A percentile compares a stretch with the other conserved stretches of the same genome.
Evolutionary conservation across 2,797 vertebrate genomes (phyloP).

Genomic region (Microtus californicus): DNA sequence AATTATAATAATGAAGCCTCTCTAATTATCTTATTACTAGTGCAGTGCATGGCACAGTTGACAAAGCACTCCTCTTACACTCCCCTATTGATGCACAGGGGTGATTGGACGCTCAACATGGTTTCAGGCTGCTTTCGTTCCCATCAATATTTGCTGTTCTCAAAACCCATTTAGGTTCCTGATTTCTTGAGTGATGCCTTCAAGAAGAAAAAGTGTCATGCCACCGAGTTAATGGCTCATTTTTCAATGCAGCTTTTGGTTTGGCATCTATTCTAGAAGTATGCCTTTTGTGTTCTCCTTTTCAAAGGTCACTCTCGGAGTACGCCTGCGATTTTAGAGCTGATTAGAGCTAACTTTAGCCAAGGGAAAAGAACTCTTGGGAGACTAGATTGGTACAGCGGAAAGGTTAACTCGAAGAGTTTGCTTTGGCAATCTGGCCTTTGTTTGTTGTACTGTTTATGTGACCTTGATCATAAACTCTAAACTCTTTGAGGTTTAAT

Average conservation of each 20-base stretch:
- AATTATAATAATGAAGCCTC: slow-evolving; percentile 64
- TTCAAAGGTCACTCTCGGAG: slow-evolving; percentile 51
- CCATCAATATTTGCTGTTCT: slow-evolving; percentile 71
- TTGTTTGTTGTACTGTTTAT: slow-evolving; percentile 5
- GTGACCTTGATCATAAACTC: not conserved
- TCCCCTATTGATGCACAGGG: slow-evolving; percentile 28
- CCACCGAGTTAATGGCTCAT: slow-evolving; percentile 61
- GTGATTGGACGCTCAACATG: not conserved
- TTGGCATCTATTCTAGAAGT: slow-evolving; percentile 55
- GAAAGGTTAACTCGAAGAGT: slow-evolving; percentile 26
- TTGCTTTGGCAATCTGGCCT: slow-evolving; percentile 40
- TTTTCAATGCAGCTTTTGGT: slow-evolving; percentile 68
- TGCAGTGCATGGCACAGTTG: not conserved
- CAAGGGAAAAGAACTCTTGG: slow-evolving; percentile 41
- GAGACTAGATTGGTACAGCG: slow-evolving; percentile 11
- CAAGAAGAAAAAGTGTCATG: slow-evolving; percentile 69
- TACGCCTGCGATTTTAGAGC: slow-evolving; percentile 29
- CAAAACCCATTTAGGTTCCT: slow-evolving; percentile 49
- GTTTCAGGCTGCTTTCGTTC: slow-evolving; percentile 67
- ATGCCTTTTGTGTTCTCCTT: slow-evolving; percentile 41
- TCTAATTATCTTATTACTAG: slow-evolving; percentile 38
- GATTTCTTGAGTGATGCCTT: slow-evolving; percentile 72
- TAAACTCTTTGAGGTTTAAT: slow-evolving; percentile 17
- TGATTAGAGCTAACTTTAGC: slow-evolving; percentile 9
- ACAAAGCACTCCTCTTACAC: slow-evolving; percentile 32